These are phyloP conservation scores for Cyclina sinensis DNA, from an alignment of 1,140 invertebrate species.

Conservation along the genomic window DNA sequence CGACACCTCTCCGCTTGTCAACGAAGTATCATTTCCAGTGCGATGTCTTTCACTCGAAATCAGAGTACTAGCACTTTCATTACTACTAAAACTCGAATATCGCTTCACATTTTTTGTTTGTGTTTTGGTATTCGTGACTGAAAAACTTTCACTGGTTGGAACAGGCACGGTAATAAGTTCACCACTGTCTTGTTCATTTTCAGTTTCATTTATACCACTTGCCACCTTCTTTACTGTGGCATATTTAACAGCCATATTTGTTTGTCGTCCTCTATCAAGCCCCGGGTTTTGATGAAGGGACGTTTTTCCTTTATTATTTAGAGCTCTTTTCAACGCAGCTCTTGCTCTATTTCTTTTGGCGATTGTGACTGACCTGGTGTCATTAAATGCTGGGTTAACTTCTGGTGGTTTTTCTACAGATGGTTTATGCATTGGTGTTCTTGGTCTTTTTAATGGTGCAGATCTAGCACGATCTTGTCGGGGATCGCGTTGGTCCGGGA, in stretches of 20 bases:
- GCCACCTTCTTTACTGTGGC: slow-evolving; percentile 72
- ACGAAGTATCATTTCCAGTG: slow-evolving; percentile 70
- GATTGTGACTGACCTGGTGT: slow-evolving; percentile 23
- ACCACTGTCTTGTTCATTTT: slow-evolving; percentile 4
- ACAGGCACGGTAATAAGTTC: slow-evolving; percentile 41
- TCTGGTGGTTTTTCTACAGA: slow-evolving; percentile 46
- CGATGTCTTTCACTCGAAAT: slow-evolving; percentile 54
- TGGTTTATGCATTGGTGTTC: slow-evolving; percentile 61
- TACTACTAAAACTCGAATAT: slow-evolving; percentile 79
- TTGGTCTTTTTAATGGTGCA: slow-evolving; percentile 51
- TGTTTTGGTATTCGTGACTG: slow-evolving; percentile 12
- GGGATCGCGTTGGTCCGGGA: not conserved
- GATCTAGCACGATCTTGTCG: slow-evolving; percentile 54
- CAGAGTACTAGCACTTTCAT: slow-evolving; percentile 76
- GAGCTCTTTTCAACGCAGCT: slow-evolving; percentile 72
- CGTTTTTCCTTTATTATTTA: slow-evolving; percentile 65
- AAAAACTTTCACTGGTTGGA: slow-evolving; percentile 52
- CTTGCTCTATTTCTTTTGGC: slow-evolving; percentile 75
- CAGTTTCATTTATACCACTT: slow-evolving; percentile 40
- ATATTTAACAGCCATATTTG: slow-evolving; percentile 74
- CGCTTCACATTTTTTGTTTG: slow-evolving; percentile 28
- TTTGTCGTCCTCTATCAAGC: not conserved
- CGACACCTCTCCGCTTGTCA: slow-evolving; percentile 79
- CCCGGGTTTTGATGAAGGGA: slow-evolving; percentile 18
- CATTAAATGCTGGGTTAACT: slow-evolving; percentile 51